Percentiles rank a stretch among this genome's conserved stretches.
Evolutionary conservation across 2,113 vertebrate species (phyloP).

Genomic region (Saimiri boliviensis): DNA sequence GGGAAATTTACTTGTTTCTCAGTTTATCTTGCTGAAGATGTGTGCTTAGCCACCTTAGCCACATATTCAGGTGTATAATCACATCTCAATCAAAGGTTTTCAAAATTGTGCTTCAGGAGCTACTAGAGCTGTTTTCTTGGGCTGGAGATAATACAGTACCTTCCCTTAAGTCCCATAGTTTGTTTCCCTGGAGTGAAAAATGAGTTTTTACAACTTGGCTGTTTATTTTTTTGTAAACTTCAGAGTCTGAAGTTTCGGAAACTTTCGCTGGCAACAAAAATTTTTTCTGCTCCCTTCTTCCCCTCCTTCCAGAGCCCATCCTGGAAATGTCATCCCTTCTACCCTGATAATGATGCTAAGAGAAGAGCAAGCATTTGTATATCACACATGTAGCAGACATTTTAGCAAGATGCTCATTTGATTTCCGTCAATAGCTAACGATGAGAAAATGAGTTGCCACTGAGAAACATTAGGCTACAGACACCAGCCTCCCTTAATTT

Average conservation of each 20-base stretch:
- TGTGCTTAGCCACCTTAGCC: not conserved
- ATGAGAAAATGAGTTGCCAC: not conserved
- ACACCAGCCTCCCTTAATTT: not conserved
- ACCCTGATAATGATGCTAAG: not conserved
- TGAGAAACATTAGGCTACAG: not conserved
- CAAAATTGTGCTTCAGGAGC: not conserved
- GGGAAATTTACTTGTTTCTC: not conserved
- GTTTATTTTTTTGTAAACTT: not conserved
- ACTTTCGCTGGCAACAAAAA: not conserved
- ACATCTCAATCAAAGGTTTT: not conserved
- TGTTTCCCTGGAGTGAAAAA: constrained; percentile 5
- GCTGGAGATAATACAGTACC: not conserved
- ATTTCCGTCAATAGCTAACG: not conserved
- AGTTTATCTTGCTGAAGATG: not conserved
- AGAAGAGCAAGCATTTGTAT: not conserved
- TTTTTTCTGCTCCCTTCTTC: not conserved
- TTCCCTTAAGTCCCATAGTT: not conserved
- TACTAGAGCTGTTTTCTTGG: not conserved
- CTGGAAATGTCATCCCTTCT: not conserved
- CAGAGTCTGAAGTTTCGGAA: not conserved
- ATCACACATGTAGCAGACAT: not conserved
- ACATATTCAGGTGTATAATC: not conserved
- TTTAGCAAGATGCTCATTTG: not conserved
- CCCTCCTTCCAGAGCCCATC: not conserved
- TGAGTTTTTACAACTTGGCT: not conserved